Evolutionary conservation across 1,140 invertebrate genomes (phyloP).

Genomic region (Dendrolimus kikuchii): DNA sequence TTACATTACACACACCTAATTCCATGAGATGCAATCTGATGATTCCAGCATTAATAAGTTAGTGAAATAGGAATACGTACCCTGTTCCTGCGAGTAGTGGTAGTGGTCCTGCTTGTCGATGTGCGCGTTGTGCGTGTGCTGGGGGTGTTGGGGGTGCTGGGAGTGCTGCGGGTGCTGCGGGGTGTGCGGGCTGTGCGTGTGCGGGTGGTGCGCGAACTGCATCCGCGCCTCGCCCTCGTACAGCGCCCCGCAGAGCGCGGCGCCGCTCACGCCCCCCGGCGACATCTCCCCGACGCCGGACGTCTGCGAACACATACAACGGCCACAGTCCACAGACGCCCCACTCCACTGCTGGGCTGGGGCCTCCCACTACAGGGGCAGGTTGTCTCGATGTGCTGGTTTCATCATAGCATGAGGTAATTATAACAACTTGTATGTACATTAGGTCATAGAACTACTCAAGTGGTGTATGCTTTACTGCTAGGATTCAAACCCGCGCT

Average conservation of each 20-base stretch:
- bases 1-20: no score
- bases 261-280: slow-evolving; percentile 25
- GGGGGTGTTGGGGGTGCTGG: slow-evolving; percentile 10
- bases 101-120: slow-evolving; percentile 26
- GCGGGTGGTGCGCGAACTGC: slow-evolving; percentile 13
- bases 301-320: slow-evolving; percentile 5
- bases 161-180: slow-evolving; percentile 9
- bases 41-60: no score
- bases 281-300: slow-evolving; percentile 34
- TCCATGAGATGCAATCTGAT: no score
- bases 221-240: slow-evolving; percentile 36
- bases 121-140: slow-evolving; percentile 11
- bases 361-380: no score
- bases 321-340: background rate
- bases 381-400: no score
- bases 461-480: no score
- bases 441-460: no score
- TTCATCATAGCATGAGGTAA: no score
- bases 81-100: slow-evolving; percentile 43
- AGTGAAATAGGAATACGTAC: no score
- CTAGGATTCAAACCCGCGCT: no score
- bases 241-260: slow-evolving; percentile 24
- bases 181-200: slow-evolving; percentile 12
- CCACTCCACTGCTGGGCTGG: no score
- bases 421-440: no score